A percentile compares a stretch with the other conserved stretches of the same genome.
Evolutionary conservation across 2,113 vertebrate genomes (phyloP).

Genomic region (Phainopepla nitens): DNA sequence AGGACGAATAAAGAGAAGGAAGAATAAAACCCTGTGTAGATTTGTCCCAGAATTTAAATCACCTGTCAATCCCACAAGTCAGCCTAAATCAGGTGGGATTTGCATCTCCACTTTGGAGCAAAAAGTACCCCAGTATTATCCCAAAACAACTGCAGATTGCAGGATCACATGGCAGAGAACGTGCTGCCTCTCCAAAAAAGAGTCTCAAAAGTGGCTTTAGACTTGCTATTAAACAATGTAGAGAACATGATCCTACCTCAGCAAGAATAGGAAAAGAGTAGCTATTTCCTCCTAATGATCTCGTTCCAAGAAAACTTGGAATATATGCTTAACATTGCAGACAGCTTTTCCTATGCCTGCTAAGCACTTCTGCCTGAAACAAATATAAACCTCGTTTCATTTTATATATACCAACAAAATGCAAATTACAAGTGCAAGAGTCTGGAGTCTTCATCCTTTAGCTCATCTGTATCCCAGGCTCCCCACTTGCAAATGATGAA

Average conservation of each 20-base stretch:
- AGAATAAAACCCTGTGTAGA: not conserved
- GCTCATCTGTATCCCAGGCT: not conserved
- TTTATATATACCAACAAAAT: conserved; percentile 34
- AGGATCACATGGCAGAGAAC: not conserved
- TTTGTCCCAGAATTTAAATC: not conserved
- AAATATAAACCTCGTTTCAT: not conserved
- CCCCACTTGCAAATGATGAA: not conserved
- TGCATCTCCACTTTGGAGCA: not conserved
- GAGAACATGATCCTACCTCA: not conserved
- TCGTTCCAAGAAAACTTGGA: conserved; percentile 16
- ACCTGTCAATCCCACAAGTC: not conserved
- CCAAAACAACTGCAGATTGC: not conserved
- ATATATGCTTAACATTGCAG: not conserved
- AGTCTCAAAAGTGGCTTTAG: not conserved
- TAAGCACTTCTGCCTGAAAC: conserved; percentile 22
- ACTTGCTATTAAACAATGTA: not conserved
- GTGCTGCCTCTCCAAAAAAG: not conserved
- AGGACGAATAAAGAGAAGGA: not conserved
- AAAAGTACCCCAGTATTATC: not conserved
- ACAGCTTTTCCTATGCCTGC: conserved; percentile 5
- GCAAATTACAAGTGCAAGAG: conserved; percentile 40
- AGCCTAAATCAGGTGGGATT: not conserved
- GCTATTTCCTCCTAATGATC: not conserved
- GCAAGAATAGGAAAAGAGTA: not conserved
- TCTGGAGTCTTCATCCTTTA: conserved; percentile 11